A percentile compares a stretch with the other conserved stretches of the same genome.
Evolutionary conservation across 2,113 vertebrate species (phyloP).

Genomic region (Charina bottae): DNA sequence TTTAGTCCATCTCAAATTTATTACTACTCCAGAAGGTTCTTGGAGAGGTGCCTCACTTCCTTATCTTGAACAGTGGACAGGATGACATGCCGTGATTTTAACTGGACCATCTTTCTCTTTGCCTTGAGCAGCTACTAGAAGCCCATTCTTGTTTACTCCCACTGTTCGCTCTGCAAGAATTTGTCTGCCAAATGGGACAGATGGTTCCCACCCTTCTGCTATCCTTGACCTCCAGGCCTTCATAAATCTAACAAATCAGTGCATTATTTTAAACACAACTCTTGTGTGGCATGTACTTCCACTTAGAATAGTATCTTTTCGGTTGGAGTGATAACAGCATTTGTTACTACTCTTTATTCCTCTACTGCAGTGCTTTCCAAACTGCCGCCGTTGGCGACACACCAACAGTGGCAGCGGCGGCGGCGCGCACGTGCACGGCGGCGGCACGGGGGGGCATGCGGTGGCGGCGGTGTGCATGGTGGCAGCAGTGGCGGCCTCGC

Average conservation of each 20-base stretch:
- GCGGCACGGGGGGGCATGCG: too few relatives aligned
- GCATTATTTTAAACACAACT: slow-evolving; percentile 50
- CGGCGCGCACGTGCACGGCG: too few relatives aligned
- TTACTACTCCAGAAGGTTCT: background rate
- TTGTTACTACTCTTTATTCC: slow-evolving; percentile 39
- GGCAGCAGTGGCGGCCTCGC: too few relatives aligned
- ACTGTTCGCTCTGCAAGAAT: slow-evolving; percentile 35
- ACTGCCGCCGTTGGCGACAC: too few relatives aligned
- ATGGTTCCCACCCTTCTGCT: slow-evolving; percentile 14
- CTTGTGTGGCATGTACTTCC: slow-evolving; percentile 47
- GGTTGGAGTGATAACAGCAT: slow-evolving; percentile 24
- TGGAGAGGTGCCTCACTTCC: background rate
- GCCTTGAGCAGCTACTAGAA: background rate
- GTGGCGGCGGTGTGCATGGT: too few relatives aligned
- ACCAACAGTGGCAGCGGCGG: too few relatives aligned
- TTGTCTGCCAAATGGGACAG: slow-evolving; percentile 42
- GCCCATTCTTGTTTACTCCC: background rate
- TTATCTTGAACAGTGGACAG: background rate
- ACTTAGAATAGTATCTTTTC: slow-evolving; percentile 45
- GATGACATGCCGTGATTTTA: background rate
- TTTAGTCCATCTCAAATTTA: background rate
- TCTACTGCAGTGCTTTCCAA: too few relatives aligned
- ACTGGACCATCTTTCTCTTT: slow-evolving; percentile 24
- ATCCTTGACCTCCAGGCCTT: slow-evolving; percentile 27
- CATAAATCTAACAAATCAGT: slow-evolving; percentile 49